A percentile compares a stretch with the other conserved stretches of the same genome.
These are phyloP conservation scores for Chinchilla lanigera DNA, from an alignment of 2,113 vertebrate genomes.

Conservation along the genomic window DNA sequence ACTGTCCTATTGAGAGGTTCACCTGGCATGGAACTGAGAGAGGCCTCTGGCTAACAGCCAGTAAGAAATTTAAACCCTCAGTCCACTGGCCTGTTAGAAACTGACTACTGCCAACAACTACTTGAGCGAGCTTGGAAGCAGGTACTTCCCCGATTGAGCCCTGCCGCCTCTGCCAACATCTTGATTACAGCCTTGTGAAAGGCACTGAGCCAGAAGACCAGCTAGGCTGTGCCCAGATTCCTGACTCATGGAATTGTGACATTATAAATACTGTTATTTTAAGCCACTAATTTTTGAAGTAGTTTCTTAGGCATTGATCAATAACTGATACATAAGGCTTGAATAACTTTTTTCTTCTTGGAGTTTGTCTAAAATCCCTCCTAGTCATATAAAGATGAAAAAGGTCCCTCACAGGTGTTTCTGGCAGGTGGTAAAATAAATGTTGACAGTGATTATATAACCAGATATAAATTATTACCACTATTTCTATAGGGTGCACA, in stretches of 20 bases:
- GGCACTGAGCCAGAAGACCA: background rate
- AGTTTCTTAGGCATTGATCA: slow-evolving; percentile 13
- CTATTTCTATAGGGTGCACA: slow-evolving; percentile 36
- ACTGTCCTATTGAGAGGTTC: background rate
- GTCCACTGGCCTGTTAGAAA: background rate
- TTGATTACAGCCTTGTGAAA: slow-evolving; percentile 10
- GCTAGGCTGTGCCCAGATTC: background rate
- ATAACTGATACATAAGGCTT: slow-evolving; percentile 19
- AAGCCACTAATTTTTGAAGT: background rate
- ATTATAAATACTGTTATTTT: slow-evolving; percentile 41
- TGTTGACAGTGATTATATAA: slow-evolving; percentile 54
- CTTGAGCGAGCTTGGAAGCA: slow-evolving; percentile 28
- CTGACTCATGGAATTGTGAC: background rate
- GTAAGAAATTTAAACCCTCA: background rate
- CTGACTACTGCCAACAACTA: slow-evolving; percentile 5
- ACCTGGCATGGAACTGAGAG: slow-evolving; percentile 13
- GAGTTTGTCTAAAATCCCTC: slow-evolving; percentile 18
- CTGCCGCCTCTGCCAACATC: background rate
- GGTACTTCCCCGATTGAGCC: background rate
- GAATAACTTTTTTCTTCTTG: slow-evolving; percentile 19
- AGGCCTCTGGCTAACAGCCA: background rate
- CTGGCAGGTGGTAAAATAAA: slow-evolving; percentile 37
- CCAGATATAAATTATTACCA: slow-evolving; percentile 63
- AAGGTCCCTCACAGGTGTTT: slow-evolving; percentile 34
- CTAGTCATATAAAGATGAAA: slow-evolving; percentile 35